Conservation (phyloP, 64 coral and sea anemone genomes). For the Montipora sp. region DNA sequence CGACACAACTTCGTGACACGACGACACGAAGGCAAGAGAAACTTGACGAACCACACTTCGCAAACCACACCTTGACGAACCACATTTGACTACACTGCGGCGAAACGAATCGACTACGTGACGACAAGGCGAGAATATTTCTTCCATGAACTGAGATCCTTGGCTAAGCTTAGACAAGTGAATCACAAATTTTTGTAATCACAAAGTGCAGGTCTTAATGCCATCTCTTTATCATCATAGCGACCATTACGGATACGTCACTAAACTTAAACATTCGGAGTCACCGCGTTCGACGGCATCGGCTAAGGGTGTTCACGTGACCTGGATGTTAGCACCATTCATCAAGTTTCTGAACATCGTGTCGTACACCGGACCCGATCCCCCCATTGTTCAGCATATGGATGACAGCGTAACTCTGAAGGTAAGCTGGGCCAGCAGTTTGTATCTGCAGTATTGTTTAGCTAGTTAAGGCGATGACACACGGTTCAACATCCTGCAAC, state of each 20-base stretch:
- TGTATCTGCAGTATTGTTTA: too few relatives aligned
- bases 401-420: constrained; percentile 81
- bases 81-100: too few relatives aligned
- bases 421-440: constrained; percentile 9
- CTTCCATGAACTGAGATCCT: not conserved
- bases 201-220: not conserved
- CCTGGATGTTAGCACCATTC: constrained; percentile 74
- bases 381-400: constrained; percentile 49
- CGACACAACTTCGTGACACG: too few relatives aligned
- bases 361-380: constrained; percentile 8
- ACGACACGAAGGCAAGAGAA: too few relatives aligned
- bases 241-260: constrained; percentile 28
- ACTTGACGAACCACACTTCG: too few relatives aligned
- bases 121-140: too few relatives aligned
- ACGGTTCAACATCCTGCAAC: too few relatives aligned
- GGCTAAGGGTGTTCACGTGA: constrained; percentile 72
- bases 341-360: constrained; percentile 68
- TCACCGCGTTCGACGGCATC: constrained; percentile 1
- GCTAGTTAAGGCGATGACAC: too few relatives aligned
- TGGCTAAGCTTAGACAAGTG: not conserved
- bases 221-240: not conserved
- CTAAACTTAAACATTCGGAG: constrained; percentile 55
- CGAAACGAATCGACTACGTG: too few relatives aligned
- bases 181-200: not conserved
- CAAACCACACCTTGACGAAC: too few relatives aligned